Conservation (phyloP, 2,888 invertebrate species). For the Barypeithes pellucidus region DNA sequence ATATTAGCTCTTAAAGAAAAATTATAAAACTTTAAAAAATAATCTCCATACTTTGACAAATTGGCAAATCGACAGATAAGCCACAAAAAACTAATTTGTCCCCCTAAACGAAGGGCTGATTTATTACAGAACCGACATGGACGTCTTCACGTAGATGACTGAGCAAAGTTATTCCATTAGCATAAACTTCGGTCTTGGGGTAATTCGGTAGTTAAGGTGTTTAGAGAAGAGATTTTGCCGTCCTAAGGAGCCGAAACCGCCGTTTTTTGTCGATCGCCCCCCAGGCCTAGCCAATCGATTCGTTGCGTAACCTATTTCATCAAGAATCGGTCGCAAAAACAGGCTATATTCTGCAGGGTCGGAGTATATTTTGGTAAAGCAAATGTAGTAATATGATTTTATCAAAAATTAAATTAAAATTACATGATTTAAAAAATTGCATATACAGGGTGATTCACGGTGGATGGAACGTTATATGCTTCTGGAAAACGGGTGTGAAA, state of each 20-base stretch:
- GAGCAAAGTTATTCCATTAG: constrained; percentile 56
- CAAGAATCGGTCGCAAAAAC: constrained; percentile 32
- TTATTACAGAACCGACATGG: constrained; percentile 50
- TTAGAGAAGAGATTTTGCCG: constrained; percentile 55
- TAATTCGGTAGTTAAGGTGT: constrained; percentile 55
- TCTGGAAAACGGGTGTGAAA: too few relatives aligned
- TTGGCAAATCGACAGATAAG: constrained; percentile 17
- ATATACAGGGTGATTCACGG: too few relatives aligned
- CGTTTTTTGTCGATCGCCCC: constrained; percentile 57
- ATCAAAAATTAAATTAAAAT: too few relatives aligned
- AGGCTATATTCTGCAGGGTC: constrained; percentile 39
- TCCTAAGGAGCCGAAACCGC: constrained; percentile 58
- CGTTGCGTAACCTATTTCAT: constrained; percentile 58
- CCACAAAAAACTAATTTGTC: constrained; percentile 50
- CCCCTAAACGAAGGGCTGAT: constrained; percentile 51
- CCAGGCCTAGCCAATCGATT: constrained; percentile 60
- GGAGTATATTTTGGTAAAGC: neutral
- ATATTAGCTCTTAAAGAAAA: too few relatives aligned
- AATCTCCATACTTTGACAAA: constrained; percentile 3
- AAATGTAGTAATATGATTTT: too few relatives aligned
- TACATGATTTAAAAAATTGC: too few relatives aligned
- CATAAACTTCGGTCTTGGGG: constrained; percentile 51
- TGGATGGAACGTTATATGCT: too few relatives aligned
- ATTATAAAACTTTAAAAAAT: neutral
- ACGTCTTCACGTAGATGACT: constrained; percentile 51